phyloP scores from a whole-genome alignment of 2,888 invertebrate species.

The Lamellibrachia columna region DNA sequence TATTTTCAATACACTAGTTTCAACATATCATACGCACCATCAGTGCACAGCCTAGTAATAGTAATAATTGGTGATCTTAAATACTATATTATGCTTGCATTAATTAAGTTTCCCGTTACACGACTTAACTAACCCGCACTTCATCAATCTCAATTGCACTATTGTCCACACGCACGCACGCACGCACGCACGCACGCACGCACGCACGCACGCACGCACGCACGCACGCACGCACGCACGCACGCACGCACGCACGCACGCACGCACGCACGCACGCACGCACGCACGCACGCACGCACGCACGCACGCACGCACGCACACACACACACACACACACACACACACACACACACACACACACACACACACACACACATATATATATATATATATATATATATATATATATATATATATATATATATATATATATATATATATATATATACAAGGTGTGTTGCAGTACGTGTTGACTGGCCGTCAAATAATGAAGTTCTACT shows the following conservation, averaged over 20 bases:
- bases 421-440: no score
- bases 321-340: no score
- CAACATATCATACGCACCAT: neutral
- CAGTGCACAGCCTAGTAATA: neutral
- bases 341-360: no score
- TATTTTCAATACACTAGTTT: neutral
- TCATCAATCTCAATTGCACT: neutral
- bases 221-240: no score
- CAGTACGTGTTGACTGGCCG: neutral
- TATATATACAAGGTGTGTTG: neutral
- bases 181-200: constrained; percentile 13
- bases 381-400: no score
- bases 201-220: neutral
- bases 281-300: no score
- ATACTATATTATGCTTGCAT: neutral
- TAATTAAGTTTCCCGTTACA: neutral
- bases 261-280: no score
- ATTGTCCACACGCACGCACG: neutral
- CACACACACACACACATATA: no score
- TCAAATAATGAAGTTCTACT: neutral
- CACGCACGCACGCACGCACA: no score
- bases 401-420: no score
- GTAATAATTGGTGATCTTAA: neutral
- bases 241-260: no score
- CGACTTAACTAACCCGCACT: neutral